Evolutionary conservation across 2,113 vertebrate species (phyloP), one percentile per base, ranked within the genome.

Genomic region (Entelurus aequoreus): DNA sequence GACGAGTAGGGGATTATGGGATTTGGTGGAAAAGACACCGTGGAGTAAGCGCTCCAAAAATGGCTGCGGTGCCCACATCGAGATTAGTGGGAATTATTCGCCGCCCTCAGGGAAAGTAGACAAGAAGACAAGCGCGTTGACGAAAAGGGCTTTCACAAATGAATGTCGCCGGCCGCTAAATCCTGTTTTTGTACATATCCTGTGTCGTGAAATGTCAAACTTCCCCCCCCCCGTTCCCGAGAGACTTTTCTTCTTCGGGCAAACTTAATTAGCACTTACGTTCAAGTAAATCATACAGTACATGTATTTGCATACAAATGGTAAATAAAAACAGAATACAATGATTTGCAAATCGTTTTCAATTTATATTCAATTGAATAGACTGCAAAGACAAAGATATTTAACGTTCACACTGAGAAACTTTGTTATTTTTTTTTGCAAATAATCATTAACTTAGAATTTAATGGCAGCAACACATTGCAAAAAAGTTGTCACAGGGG

Each of bases 11-110:
- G 78, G 79, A 89, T 90, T 88, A 84, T 63, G 64, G 79, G 88
- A 87, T 88, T 88, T 89, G 84, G 64, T 56, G 85, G 77, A 83
- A 85, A 84, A 78, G 69, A 79, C 75, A 79, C 77, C 75, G 59
- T 56, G 68, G 79, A 82, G 85, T 63, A 77, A 81, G 66, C 62
- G 72, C 83, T 82, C 83, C 75, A 74, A 78, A 87, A 85, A 88
- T 64, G 79, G 75, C 76, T 72, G 64, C 72, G 71, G 71, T 81
- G 71, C 77, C 80, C 77, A 77, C 74, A 81, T 82, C 78, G 75
- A 86, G 87, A 90, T 88, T 82, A 83, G 59, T 79, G 75, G 37
- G 63, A 49, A 77, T 84, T 68, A 83, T 76, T 65, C 38, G 66
- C 75, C 55, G 15, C 15, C 44, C 36, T 42, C 14, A 59, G 69